phyloP scores from a whole-genome alignment of 2,113 vertebrate species.

The Paralichthys olivaceus region DNA sequence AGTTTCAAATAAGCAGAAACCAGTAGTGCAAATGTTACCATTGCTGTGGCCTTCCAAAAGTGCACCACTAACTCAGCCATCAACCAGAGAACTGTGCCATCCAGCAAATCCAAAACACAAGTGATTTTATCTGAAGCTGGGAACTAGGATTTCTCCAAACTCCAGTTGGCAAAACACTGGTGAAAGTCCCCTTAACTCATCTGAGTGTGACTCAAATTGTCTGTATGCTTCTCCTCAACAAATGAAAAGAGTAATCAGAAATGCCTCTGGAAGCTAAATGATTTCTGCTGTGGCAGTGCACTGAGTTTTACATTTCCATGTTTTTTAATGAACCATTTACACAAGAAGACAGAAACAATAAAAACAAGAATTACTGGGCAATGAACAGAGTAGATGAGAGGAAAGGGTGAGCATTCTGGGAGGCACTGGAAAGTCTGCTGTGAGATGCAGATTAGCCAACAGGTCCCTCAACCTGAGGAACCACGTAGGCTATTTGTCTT shows the following conservation, averaged over 20 bases:
- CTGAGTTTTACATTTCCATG: constrained; percentile 1
- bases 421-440: too few species aligned
- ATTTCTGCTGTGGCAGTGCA: neutral
- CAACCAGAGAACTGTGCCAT: neutral
- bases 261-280: neutral
- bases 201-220: constrained; percentile 5
- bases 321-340: constrained; percentile 7
- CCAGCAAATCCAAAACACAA: constrained; percentile 1
- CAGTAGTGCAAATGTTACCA: too few species aligned
- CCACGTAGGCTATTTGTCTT: too few species aligned
- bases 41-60: neutral
- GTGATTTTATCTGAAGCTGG: constrained; percentile 5
- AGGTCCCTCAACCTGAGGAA: neutral
- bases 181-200: neutral
- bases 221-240: constrained; percentile 9
- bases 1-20: too few species aligned
- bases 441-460: neutral
- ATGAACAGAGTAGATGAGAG: too few species aligned
- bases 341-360: constrained; percentile 1
- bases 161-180: constrained; percentile 10
- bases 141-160: constrained; percentile 23
- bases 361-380: neutral
- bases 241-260: constrained; percentile 28
- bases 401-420: too few species aligned
- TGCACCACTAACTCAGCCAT: neutral